Percentiles rank a stretch among this genome's conserved stretches.
Evolutionary conservation across 2,888 invertebrate species (phyloP).

Genomic region (Thalpophila matura): DNA sequence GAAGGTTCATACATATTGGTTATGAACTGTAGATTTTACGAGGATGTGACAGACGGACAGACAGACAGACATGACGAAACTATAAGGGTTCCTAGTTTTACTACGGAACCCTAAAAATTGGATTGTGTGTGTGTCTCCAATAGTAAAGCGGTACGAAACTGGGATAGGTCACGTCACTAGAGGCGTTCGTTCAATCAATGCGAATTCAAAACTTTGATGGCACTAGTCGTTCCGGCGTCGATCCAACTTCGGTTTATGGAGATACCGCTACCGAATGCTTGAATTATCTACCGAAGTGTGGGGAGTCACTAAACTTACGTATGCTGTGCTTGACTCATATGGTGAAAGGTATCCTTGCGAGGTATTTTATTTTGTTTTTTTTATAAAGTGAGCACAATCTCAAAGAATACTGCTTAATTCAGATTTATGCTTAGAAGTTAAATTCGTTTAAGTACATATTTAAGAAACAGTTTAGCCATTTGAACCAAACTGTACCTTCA

Average conservation of each 20-base stretch:
- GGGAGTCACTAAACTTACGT: slow-evolving; percentile 34
- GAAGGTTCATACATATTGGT: too few relatives aligned
- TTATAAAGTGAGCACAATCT: neutral
- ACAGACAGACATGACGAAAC: too few relatives aligned
- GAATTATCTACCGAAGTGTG: slow-evolving; percentile 40
- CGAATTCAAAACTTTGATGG: slow-evolving; percentile 74
- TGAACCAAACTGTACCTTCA: slow-evolving; percentile 1
- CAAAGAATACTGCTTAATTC: neutral
- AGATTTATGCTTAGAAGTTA: too few relatives aligned
- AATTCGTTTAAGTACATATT: too few relatives aligned
- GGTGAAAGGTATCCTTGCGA: slow-evolving; percentile 15
- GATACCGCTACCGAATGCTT: slow-evolving; percentile 64
- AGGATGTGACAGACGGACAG: too few relatives aligned
- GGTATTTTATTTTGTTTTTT: slow-evolving; percentile 5
- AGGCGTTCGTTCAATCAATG: slow-evolving; percentile 68
- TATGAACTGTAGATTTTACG: too few relatives aligned
- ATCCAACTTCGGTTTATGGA: slow-evolving; percentile 69
- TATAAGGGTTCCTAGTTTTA: too few relatives aligned
- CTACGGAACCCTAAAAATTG: slow-evolving; percentile 40
- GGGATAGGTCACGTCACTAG: slow-evolving; percentile 59
- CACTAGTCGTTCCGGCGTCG: slow-evolving; percentile 63
- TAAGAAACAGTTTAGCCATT: neutral
- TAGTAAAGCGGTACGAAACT: slow-evolving; percentile 41
- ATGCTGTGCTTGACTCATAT: slow-evolving; percentile 5
- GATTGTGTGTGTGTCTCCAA: slow-evolving; percentile 31